These are phyloP conservation scores for Astatotilapia flaviijosephi DNA, from an alignment of 2,113 vertebrate species.

Conservation along the genomic window DNA sequence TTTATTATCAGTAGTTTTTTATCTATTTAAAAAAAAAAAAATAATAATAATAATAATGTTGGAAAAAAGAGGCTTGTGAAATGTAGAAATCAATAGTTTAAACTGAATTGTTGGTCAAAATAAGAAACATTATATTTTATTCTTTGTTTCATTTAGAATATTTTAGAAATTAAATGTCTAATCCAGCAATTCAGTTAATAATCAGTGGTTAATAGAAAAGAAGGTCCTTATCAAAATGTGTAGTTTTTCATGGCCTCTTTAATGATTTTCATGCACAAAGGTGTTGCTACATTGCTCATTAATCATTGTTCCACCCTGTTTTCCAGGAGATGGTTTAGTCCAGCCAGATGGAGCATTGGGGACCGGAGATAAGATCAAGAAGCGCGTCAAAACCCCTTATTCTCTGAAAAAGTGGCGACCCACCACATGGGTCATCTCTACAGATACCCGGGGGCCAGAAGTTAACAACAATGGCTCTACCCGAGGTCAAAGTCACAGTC, in stretches of 20 bases:
- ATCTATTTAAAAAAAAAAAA: neutral
- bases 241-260: neutral
- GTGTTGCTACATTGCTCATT: neutral
- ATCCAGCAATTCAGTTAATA: neutral
- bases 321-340: constrained; percentile 75
- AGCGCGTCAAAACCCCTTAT: constrained; percentile 96
- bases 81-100: neutral
- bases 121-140: neutral
- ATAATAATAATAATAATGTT: neutral
- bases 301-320: constrained; percentile 10
- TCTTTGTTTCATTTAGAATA: neutral
- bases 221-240: neutral
- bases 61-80: neutral
- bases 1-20: neutral
- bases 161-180: neutral
- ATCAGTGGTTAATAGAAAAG: neutral
- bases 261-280: neutral
- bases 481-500: constrained; percentile 24
- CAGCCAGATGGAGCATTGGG: constrained; percentile 78
- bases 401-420: constrained; percentile 97
- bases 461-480: constrained; percentile 68
- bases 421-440: constrained; percentile 95
- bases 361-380: constrained; percentile 96
- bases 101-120: neutral
- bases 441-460: constrained; percentile 82